A percentile compares a stretch with the other conserved stretches of the same genome.
phyloP scores from a whole-genome alignment of 2,888 invertebrate genomes.

The Euphydryas editha region DNA sequence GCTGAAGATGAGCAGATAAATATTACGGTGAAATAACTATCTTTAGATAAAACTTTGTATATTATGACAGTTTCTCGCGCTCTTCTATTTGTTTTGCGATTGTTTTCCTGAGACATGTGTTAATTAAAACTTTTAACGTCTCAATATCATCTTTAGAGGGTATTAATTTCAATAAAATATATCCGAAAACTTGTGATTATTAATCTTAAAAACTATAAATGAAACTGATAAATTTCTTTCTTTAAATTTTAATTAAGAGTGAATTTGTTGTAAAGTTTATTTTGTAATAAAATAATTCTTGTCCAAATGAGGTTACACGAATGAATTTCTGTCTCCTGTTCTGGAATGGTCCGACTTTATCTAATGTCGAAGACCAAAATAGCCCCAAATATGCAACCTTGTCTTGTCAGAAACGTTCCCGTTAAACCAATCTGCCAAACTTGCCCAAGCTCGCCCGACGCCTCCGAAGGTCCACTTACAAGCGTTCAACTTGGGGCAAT shows the following conservation, averaged over 20 bases:
- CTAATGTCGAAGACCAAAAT: slow-evolving; percentile 22
- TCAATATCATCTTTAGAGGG: slow-evolving; percentile 14
- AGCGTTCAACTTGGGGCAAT: slow-evolving; percentile 52
- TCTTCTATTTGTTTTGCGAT: slow-evolving; percentile 20
- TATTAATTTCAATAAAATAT: slow-evolving; percentile 3
- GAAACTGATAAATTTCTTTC: background rate
- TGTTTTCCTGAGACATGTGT: slow-evolving; percentile 23
- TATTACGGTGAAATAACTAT: slow-evolving; percentile 42
- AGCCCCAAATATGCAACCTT: slow-evolving; percentile 21
- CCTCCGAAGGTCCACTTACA: slow-evolving; percentile 60
- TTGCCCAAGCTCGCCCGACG: slow-evolving; percentile 36
- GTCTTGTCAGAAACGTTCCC: slow-evolving; percentile 39
- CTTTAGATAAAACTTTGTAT: slow-evolving; percentile 28
- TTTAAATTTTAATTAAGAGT: background rate
- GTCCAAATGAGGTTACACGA: background rate
- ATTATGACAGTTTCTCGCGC: slow-evolving; percentile 8
- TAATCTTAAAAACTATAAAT: background rate
- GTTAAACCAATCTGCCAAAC: slow-evolving; percentile 41
- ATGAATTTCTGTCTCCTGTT: background rate
- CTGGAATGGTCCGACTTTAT: background rate
- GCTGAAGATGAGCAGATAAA: slow-evolving; percentile 41
- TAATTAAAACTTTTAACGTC: slow-evolving; percentile 23
- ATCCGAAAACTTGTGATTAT: background rate
- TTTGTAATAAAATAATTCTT: background rate
- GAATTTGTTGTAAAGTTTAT: background rate